phyloP scores from a whole-genome alignment of 2,797 vertebrate species.

The Coccyzus lansbergi region DNA sequence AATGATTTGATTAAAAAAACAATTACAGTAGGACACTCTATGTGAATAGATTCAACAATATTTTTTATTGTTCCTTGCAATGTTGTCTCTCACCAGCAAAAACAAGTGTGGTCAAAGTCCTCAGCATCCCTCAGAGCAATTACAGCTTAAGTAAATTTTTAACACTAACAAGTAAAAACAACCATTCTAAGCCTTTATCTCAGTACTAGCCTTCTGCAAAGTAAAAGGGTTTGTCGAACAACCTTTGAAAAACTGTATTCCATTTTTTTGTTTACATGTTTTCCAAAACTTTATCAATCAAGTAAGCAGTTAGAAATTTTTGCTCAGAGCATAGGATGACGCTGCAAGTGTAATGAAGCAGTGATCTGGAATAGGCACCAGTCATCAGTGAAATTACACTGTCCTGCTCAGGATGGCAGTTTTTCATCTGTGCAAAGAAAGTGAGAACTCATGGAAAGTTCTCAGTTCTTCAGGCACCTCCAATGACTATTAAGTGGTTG shows the following conservation, averaged over 20 bases:
- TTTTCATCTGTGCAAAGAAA: constrained; percentile 72
- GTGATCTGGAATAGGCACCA: constrained; percentile 73
- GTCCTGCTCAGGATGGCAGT: constrained; percentile 69
- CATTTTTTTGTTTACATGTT: neutral
- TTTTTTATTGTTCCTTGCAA: neutral
- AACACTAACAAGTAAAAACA: neutral
- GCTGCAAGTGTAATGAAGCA: constrained; percentile 32
- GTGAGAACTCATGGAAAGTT: constrained; percentile 64
- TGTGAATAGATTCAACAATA: neutral
- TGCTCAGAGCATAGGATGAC: neutral
- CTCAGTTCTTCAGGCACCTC: constrained; percentile 70
- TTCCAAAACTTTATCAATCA: neutral
- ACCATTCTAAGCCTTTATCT: neutral
- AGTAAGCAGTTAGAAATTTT: constrained; percentile 17
- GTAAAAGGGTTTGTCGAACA: neutral
- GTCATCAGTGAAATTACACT: constrained; percentile 81
- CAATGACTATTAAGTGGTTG: neutral
- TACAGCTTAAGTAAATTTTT: neutral
- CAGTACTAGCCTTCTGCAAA: neutral
- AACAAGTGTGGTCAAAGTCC: neutral
- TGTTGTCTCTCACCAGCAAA: neutral
- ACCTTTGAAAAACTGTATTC: neutral
- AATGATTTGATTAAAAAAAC: neutral
- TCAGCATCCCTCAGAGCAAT: neutral
- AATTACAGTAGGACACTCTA: neutral